A percentile compares a stretch with the other conserved stretches of the same genome.
Conservation (phyloP, 30 jellyfish, hydroid and myxozoan genomes). For the Morbakka virulenta region DNA sequence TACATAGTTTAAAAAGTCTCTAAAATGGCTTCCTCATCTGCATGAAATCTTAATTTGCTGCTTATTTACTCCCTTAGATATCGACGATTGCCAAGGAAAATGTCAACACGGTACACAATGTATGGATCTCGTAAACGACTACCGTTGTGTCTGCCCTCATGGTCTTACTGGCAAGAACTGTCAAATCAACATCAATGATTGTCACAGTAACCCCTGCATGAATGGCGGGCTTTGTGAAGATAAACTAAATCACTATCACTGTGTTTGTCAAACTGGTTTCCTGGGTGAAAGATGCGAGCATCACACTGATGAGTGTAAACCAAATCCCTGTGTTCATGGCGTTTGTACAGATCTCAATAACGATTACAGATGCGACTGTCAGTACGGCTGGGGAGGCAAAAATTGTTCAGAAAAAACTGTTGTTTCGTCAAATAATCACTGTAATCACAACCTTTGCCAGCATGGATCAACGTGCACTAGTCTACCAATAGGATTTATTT, state of each 20-base stretch:
- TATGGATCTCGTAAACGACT: slow-evolving; percentile 71
- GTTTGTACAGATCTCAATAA: slow-evolving; percentile 70
- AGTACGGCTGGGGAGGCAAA: slow-evolving; percentile 70
- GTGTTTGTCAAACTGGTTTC: slow-evolving; percentile 91
- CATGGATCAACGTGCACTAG: slow-evolving; percentile 67
- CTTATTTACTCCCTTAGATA: slow-evolving; percentile 12
- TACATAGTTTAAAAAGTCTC: no score
- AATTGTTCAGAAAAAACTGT: slow-evolving; percentile 46
- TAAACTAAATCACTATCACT: slow-evolving; percentile 43
- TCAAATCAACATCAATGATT: slow-evolving; percentile 64
- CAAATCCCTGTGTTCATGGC: slow-evolving; percentile 86
- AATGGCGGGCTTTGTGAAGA: slow-evolving; percentile 81
- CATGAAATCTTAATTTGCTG: no score
- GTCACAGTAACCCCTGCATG: slow-evolving; percentile 83
- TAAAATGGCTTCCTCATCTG: no score
- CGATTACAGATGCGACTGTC: slow-evolving; percentile 86
- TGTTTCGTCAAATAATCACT: slow-evolving; percentile 4
- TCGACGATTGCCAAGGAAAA: slow-evolving; percentile 84
- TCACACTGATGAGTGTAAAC: slow-evolving; percentile 69
- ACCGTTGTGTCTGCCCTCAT: slow-evolving; percentile 73
- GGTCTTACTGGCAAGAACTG: slow-evolving; percentile 89
- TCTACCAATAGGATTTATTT: slow-evolving; percentile 25
- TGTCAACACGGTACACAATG: slow-evolving; percentile 84
- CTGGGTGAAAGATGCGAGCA: slow-evolving; percentile 70
- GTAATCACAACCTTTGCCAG: slow-evolving; percentile 72